These are phyloP conservation scores for Eulemur albifrons DNA, from an alignment of 2,797 vertebrate species.

Conservation along the genomic window DNA sequence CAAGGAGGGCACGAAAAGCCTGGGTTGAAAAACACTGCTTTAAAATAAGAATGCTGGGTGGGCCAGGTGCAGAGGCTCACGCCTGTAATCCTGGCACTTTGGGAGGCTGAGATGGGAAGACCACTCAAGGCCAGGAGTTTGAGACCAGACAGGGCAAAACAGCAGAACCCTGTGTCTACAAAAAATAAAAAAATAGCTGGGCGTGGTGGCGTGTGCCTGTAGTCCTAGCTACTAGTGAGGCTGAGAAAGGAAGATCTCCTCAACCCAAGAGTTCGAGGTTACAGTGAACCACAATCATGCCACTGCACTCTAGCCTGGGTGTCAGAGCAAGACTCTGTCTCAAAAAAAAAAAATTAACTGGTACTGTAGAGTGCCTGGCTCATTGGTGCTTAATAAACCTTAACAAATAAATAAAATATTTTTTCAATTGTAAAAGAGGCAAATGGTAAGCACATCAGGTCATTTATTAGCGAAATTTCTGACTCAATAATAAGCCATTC, in stretches of 20 bases:
- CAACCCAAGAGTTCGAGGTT: no score
- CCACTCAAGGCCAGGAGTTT: not conserved
- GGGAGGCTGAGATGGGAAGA: not conserved
- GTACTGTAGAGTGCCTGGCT: not conserved
- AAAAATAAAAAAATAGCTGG: not conserved
- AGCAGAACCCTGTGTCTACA: not conserved
- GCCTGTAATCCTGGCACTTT: not conserved
- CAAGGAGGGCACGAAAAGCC: not conserved
- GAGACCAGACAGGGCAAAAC: not conserved
- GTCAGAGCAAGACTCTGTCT: no score
- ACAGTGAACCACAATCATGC: no score
- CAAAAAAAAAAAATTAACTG: no score
- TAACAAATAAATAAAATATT: not conserved
- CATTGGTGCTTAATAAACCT: not conserved
- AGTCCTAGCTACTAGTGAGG: no score
- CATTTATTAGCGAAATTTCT: slow-evolving; percentile 28
- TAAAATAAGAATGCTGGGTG: not conserved
- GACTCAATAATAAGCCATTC: not conserved
- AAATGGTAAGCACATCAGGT: not conserved
- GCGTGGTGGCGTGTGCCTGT: no score
- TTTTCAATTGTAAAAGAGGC: slow-evolving; percentile 24
- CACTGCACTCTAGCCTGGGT: no score
- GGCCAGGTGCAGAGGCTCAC: not conserved
- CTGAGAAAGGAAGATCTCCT: no score
- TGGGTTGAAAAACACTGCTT: slow-evolving; percentile 19